Evolutionary conservation across 2,797 vertebrate genomes (phyloP).

Genomic region (Garrulus glandarius): DNA sequence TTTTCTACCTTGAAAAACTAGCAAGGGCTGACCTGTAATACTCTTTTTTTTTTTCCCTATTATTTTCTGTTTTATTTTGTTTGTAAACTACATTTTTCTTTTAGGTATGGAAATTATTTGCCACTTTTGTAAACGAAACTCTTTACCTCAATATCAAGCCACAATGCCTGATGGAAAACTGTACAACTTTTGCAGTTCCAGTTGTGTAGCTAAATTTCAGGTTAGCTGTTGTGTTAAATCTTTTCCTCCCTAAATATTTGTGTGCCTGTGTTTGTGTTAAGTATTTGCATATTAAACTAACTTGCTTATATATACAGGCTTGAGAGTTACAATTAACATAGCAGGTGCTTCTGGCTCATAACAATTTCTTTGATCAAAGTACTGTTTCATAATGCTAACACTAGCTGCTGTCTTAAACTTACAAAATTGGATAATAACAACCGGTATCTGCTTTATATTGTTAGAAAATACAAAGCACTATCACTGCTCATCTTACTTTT

Average conservation of each 20-base stretch:
- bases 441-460: not conserved
- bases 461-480: not conserved
- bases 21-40: not conserved
- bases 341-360: not conserved
- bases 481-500: not conserved
- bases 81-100: conserved; percentile 73
- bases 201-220: conserved; percentile 98
- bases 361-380: not conserved
- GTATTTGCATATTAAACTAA: not conserved
- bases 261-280: conserved; percentile 35
- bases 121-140: conserved; percentile 97
- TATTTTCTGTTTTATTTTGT: conserved; percentile 51
- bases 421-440: not conserved
- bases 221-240: conserved; percentile 78
- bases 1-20: not conserved
- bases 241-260: conserved; percentile 57
- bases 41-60: not conserved
- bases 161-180: conserved; percentile 94
- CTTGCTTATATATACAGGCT: not conserved
- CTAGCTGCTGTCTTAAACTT: not conserved
- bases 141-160: conserved; percentile 96
- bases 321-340: not conserved
- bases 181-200: conserved; percentile 97
- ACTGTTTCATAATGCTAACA: not conserved
- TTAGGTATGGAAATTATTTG: conserved; percentile 90